Percentiles rank a stretch among this genome's conserved stretches.
phyloP scores from a whole-genome alignment of 2,113 vertebrate species.

The Equus quagga region DNA sequence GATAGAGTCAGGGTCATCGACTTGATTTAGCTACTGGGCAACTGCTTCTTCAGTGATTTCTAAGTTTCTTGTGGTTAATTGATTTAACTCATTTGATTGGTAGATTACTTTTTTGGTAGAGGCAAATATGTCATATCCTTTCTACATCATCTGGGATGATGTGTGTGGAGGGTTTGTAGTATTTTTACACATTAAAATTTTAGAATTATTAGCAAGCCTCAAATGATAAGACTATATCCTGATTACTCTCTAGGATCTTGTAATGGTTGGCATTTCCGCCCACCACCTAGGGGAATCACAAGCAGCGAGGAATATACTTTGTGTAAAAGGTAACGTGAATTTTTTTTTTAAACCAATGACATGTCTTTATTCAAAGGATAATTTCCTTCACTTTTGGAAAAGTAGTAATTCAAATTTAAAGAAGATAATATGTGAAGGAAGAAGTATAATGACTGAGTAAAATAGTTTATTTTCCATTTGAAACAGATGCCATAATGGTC shows the following conservation, averaged over 20 bases:
- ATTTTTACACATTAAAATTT: slow-evolving; percentile 68
- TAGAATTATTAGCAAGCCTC: slow-evolving; percentile 54
- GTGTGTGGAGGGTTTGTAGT: slow-evolving; percentile 35
- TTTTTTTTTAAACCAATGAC: slow-evolving; percentile 41
- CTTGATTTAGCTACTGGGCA: background rate
- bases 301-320: slow-evolving; percentile 99
- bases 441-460: slow-evolving; percentile 43
- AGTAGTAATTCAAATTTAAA: slow-evolving; percentile 60
- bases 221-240: slow-evolving; percentile 75
- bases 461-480: slow-evolving; percentile 58
- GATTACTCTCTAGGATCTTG: slow-evolving; percentile 86
- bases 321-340: slow-evolving; percentile 95
- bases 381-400: slow-evolving; percentile 57
- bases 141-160: slow-evolving; percentile 62
- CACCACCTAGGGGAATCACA: slow-evolving; percentile 97
- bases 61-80: background rate
- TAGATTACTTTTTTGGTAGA: slow-evolving; percentile 22
- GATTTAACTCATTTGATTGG: background rate
- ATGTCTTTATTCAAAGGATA: slow-evolving; percentile 37
- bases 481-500: slow-evolving; percentile 37
- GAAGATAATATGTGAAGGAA: slow-evolving; percentile 53
- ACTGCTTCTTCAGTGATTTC: background rate
- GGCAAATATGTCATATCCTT: slow-evolving; percentile 15
- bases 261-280: slow-evolving; percentile 98
- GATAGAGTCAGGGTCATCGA: background rate